Evolutionary conservation across 2,888 invertebrate genomes (phyloP).

Genomic region (Euzetes globulus): DNA sequence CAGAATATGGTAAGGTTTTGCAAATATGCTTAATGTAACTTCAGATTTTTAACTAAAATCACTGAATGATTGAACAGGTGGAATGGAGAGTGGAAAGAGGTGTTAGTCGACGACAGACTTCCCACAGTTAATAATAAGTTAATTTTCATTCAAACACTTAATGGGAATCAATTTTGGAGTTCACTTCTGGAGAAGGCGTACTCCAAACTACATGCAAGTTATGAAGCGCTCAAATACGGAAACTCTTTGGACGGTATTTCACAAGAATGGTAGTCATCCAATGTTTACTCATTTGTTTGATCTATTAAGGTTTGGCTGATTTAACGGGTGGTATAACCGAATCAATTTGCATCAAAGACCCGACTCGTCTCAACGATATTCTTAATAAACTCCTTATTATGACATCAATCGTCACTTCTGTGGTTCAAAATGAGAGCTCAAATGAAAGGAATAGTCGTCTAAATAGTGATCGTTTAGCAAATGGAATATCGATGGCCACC

Average conservation of each 20-base stretch:
- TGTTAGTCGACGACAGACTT: constrained; percentile 69
- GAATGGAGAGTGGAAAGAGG: constrained; percentile 88
- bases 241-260: constrained; percentile 22
- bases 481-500: constrained; percentile 9
- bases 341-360: constrained; percentile 52
- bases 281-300: background rate
- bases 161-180: constrained; percentile 78
- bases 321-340: constrained; percentile 63
- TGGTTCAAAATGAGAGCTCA: constrained; percentile 52
- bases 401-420: constrained; percentile 75
- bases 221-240: constrained; percentile 88
- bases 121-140: constrained; percentile 78
- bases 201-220: constrained; percentile 84
- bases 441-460: constrained; percentile 2
- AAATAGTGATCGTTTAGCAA: background rate
- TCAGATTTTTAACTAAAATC: constrained; percentile 33
- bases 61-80: constrained; percentile 63
- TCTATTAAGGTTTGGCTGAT: constrained; percentile 73
- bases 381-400: constrained; percentile 65
- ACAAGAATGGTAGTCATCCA: constrained; percentile 44
- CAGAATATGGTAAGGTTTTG: constrained; percentile 61
- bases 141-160: constrained; percentile 73
- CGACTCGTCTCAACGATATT: constrained; percentile 48
- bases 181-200: constrained; percentile 84
- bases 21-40: constrained; percentile 72